Evolutionary conservation across 2,888 invertebrate species (phyloP).

Genomic region (Oscheius sp.): DNA sequence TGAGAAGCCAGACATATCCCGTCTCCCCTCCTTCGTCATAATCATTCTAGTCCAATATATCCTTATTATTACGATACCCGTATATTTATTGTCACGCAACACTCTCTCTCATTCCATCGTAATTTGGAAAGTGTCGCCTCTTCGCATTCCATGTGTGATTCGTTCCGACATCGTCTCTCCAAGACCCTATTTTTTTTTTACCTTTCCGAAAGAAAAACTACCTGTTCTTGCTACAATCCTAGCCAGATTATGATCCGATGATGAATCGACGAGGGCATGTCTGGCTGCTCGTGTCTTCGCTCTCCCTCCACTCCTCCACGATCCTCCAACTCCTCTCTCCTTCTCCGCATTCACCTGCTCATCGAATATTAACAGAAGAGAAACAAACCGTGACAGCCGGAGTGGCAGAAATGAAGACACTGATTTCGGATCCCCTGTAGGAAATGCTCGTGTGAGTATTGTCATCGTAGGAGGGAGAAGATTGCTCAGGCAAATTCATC

Average conservation of each 20-base stretch:
- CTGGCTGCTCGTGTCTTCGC: slow-evolving; percentile 34
- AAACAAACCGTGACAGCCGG: slow-evolving; percentile 45
- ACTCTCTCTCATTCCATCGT: slow-evolving; percentile 32
- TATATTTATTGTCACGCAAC: slow-evolving; percentile 17
- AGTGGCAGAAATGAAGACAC: slow-evolving; percentile 63
- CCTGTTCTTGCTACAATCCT: slow-evolving; percentile 33
- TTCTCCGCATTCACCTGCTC: slow-evolving; percentile 36
- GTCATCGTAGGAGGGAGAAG: slow-evolving; percentile 48
- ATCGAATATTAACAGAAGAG: background rate
- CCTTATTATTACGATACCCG: slow-evolving; percentile 4
- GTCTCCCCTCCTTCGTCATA: background rate
- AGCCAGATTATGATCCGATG: slow-evolving; percentile 52
- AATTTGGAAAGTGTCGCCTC: slow-evolving; percentile 10
- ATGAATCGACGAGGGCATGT: slow-evolving; percentile 47
- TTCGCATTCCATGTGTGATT: slow-evolving; percentile 32
- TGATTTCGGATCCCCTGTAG: slow-evolving; percentile 67
- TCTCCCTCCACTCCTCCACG: slow-evolving; percentile 29
- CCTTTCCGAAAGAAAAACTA: background rate
- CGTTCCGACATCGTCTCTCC: slow-evolving; percentile 26
- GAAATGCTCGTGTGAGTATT: slow-evolving; percentile 55
- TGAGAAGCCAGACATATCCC: background rate
- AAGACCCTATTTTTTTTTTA: slow-evolving; percentile 17
- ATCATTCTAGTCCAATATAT: background rate
- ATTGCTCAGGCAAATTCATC: slow-evolving; percentile 47
- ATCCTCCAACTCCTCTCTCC: slow-evolving; percentile 18